Conservation (phyloP, 2,888 invertebrate species). For the Ceratothoa steindachneri region DNA sequence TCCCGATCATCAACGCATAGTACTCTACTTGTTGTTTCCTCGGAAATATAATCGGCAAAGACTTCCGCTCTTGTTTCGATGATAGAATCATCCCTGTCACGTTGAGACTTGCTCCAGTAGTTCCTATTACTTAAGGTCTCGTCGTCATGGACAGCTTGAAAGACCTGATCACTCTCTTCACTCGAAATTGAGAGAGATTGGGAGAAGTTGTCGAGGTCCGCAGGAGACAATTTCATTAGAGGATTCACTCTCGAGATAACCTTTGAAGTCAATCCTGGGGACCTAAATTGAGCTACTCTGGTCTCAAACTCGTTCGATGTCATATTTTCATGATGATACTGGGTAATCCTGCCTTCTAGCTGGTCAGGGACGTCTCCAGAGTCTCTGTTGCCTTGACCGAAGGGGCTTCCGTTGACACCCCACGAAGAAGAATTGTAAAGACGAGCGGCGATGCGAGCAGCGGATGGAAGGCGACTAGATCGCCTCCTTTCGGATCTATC, state of each 20-base stretch:
- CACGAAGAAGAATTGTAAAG: not conserved
- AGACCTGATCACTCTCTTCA: not conserved
- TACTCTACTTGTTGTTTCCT: not conserved
- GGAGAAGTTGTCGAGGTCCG: not conserved
- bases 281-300: conserved; percentile 7
- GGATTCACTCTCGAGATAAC: conserved; percentile 32
- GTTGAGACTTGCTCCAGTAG: conserved; percentile 36
- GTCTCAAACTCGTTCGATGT: conserved; percentile 28
- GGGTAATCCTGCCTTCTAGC: not conserved
- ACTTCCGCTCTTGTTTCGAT: conserved; percentile 35
- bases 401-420: not conserved
- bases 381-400: not conserved
- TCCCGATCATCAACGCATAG: not conserved
- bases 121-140: conserved; percentile 8
- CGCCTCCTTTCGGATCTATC: conserved; percentile 1
- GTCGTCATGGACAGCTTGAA: not conserved
- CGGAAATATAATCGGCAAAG: conserved; percentile 18
- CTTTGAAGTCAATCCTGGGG: conserved; percentile 19
- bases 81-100: conserved; percentile 33
- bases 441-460: conserved; percentile 9
- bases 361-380: conserved; percentile 4
- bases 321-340: not conserved
- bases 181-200: conserved; percentile 6
- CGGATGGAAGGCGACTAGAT: not conserved
- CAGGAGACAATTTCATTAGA: conserved; percentile 18